Percentiles rank a stretch among this genome's conserved stretches.
These are phyloP conservation scores for Periophthalmus magnuspinnatus DNA, from an alignment of 2,797 vertebrate species.

Conservation along the genomic window DNA sequence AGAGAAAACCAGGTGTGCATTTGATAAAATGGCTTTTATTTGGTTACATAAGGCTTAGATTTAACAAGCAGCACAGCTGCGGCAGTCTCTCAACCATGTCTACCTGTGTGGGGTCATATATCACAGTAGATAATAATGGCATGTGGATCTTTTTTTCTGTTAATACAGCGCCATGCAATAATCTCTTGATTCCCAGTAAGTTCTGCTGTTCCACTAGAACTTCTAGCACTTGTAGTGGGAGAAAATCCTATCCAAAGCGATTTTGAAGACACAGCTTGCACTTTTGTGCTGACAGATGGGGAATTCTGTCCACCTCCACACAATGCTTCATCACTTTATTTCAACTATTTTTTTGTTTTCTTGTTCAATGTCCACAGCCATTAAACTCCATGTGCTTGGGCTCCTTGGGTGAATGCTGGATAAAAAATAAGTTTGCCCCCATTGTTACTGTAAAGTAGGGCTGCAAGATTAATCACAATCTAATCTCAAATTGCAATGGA, in stretches of 20 bases:
- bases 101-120: constrained; percentile 12
- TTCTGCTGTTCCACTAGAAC: background rate
- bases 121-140: background rate
- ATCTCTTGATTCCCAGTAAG: too few relatives aligned
- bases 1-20: constrained; percentile 4
- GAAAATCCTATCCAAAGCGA: background rate
- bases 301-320: background rate
- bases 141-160: background rate
- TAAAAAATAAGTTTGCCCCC: background rate
- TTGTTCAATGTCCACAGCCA: background rate
- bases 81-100: background rate
- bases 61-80: constrained; percentile 5
- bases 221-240: constrained; percentile 1
- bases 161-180: too few relatives aligned
- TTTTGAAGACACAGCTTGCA: background rate
- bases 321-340: background rate
- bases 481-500: too few relatives aligned
- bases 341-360: background rate
- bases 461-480: too few relatives aligned
- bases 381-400: background rate
- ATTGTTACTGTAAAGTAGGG: background rate
- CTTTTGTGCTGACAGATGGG: constrained; percentile 9
- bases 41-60: constrained; percentile 5
- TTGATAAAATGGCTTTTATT: background rate
- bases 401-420: background rate